Percentiles rank a stretch among this genome's conserved stretches.
These are phyloP conservation scores for Tragelaphus buxtoni DNA, from an alignment of 2,113 vertebrate species.

Conservation along the genomic window DNA sequence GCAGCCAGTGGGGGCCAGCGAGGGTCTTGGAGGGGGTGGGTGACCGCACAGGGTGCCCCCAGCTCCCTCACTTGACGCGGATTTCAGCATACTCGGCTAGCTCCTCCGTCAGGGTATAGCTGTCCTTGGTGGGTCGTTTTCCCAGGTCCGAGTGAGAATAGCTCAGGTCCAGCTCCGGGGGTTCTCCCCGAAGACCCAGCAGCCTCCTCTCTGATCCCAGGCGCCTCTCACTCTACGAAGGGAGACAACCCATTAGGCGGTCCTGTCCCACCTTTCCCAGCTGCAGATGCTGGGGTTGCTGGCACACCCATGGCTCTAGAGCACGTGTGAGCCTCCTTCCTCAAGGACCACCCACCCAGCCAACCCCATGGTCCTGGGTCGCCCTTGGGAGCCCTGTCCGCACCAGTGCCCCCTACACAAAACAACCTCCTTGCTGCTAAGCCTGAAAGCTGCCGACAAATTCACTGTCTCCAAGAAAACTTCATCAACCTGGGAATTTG, in stretches of 20 bases:
- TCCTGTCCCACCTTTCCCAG: not conserved
- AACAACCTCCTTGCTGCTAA: not conserved
- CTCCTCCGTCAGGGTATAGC: conserved; percentile 79
- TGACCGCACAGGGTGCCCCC: not conserved
- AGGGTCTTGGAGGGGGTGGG: conserved; percentile 25
- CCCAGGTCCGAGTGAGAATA: conserved; percentile 78
- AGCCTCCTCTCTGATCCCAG: conserved; percentile 72
- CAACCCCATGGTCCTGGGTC: accelerated
- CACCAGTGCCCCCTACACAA: not conserved
- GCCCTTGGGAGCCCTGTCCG: not conserved
- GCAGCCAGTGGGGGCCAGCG: conserved; percentile 36
- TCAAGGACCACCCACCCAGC: not conserved
- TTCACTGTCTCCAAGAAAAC: not conserved
- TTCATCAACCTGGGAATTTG: not conserved
- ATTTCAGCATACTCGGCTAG: conserved; percentile 80
- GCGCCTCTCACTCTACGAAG: conserved; percentile 62
- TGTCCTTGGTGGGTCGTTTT: conserved; percentile 77
- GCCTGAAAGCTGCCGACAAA: not conserved
- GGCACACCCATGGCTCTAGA: not conserved
- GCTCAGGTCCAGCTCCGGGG: conserved; percentile 74
- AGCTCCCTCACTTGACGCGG: conserved; percentile 74
- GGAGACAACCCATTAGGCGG: not conserved
- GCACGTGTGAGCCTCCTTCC: not conserved
- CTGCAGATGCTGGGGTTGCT: not conserved
- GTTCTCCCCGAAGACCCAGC: conserved; percentile 71